Evolutionary conservation across 2,888 invertebrate species (phyloP).

Genomic region (Caenorhabditis sp.): DNA sequence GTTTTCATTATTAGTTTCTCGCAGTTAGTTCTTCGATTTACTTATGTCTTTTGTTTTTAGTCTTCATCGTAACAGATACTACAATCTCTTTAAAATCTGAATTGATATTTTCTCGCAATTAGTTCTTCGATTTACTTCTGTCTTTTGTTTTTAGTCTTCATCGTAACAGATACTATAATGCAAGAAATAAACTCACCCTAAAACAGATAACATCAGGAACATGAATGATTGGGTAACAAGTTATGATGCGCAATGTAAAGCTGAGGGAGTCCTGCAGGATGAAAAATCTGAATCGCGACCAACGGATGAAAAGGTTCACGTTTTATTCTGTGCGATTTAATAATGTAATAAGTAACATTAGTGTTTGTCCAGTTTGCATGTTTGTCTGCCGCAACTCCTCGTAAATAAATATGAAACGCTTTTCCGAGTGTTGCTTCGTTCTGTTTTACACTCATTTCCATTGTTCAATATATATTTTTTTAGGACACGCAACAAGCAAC

Average conservation of each 20-base stretch:
- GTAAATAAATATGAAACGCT: conserved; percentile 16
- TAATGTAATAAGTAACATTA: not conserved
- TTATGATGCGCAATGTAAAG: conserved; percentile 28
- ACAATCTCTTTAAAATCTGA: no score
- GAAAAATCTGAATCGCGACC: conserved; percentile 20
- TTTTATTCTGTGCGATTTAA: not conserved
- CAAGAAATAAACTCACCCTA: no score
- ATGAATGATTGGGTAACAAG: conserved; percentile 33
- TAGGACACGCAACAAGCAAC: conserved; percentile 3
- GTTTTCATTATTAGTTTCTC: no score
- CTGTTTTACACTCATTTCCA: not conserved
- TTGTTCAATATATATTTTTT: not conserved
- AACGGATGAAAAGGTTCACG: not conserved
- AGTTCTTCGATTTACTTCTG: no score
- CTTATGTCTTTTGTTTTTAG: no score
- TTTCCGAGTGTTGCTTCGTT: conserved; percentile 16
- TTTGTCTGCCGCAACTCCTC: conserved; percentile 18
- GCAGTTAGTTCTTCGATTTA: no score
- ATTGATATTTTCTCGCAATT: no score
- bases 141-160: no score
- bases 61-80: no score
- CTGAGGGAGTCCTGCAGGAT: conserved; percentile 29
- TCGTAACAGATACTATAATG: no score
- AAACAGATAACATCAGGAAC: conserved; percentile 14
- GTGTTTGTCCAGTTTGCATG: conserved; percentile 14